Evolutionary conservation across 2,797 vertebrate species (phyloP), one percentile per base, ranked within the genome.

Genomic region (Apogon talboti): DNA sequence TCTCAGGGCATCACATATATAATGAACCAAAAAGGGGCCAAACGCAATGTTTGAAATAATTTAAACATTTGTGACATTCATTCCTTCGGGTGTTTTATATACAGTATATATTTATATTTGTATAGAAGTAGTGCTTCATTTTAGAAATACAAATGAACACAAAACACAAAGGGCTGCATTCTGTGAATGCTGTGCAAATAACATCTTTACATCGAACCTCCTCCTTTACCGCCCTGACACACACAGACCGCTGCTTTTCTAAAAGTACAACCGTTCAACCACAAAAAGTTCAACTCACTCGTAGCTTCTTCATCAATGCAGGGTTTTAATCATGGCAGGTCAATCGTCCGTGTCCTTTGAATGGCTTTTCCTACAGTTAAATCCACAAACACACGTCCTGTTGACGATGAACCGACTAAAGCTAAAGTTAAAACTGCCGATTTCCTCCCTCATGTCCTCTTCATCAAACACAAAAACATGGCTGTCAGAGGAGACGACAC

Each of bases 171-270:
- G 86, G 89, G 87, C 89, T 90, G 92, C 93, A 93, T 94, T 93
- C 92, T 59, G 82, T 63, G 92, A 94, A 94, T 88, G 92, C 93
- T 94, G 94, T 93, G 94, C 92, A 95, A 94, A 93, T 91, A 89
- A 92, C 85, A 68, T 78, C 45, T 87, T 83, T 77, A 80, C 67
- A 81, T 73, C 66, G 53, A 83, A 75, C 52, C 28, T 49, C 55
- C 41, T n/a, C 43, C 15, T 41, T 66, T 5, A 38, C 59, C 1
- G 28, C 59, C 41, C 55, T 11, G 10, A 57, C 56, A 57, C 53
- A 57, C 53, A 33, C 30, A 33, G 2, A 7, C 30, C 7, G 30
- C 30, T 33, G 30, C 30, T 33, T 6, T 33, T 33, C 30, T 7
- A 3, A 33, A 33, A 33, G 2, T 33, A 33, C 30, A 33, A 33